phyloP scores from a whole-genome alignment of 1,140 invertebrate species.

The Heliconius eleuchia region DNA sequence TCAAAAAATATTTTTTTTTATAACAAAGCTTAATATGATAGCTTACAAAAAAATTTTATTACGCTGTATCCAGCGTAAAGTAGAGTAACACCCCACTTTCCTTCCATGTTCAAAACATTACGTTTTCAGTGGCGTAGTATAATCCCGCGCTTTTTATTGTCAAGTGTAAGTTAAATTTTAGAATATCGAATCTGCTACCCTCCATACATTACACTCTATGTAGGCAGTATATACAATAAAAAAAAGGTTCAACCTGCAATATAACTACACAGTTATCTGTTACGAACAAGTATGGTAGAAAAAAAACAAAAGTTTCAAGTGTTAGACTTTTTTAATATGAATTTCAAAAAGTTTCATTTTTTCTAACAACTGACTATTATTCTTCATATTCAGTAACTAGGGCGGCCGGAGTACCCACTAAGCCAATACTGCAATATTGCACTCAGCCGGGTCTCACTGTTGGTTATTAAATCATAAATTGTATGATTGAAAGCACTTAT shows the following conservation, averaged over 20 bases:
- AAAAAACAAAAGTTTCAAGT: neutral
- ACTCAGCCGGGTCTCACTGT: neutral
- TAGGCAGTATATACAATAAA: neutral
- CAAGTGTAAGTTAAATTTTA: no score
- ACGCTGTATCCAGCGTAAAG: no score
- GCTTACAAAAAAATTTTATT: no score
- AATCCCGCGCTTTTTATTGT: no score
- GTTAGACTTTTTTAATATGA: constrained; percentile 13
- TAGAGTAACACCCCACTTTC: no score
- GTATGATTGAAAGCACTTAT: neutral
- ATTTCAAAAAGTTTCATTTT: constrained; percentile 9
- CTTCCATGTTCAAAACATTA: no score
- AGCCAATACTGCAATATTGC: constrained; percentile 6
- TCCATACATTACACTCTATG: no score
- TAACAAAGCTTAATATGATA: no score
- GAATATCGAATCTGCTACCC: no score
- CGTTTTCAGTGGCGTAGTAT: no score
- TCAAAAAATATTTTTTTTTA: no score
- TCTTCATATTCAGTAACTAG: neutral
- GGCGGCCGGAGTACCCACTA: neutral
- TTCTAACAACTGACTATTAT: constrained; percentile 11
- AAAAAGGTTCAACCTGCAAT: neutral
- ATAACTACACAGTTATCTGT: neutral
- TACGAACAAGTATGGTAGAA: neutral
- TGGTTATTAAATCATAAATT: constrained; percentile 10